phyloP scores from a whole-genome alignment of 2,797 vertebrate genomes.

The Masticophis lateralis region DNA sequence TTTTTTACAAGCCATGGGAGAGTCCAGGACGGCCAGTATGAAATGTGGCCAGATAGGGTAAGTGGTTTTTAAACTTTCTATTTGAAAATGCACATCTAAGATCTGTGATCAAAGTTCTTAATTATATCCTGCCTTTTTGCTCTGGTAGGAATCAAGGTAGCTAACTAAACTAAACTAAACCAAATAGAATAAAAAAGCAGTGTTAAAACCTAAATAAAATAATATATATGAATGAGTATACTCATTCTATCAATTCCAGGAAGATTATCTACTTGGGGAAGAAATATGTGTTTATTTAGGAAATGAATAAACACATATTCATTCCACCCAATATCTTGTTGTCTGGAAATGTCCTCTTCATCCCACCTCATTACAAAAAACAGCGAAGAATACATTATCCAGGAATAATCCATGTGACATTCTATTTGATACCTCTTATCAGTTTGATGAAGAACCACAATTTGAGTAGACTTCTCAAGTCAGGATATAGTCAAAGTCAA shows the following conservation, averaged over 20 bases:
- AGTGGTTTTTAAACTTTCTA: slow-evolving; percentile 22
- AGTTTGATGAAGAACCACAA: neutral
- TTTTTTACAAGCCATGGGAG: slow-evolving; percentile 87
- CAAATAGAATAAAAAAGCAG: neutral
- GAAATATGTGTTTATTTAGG: neutral
- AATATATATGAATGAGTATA: neutral
- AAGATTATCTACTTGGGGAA: neutral
- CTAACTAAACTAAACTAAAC: neutral
- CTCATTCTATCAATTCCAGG: neutral
- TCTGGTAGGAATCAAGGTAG: neutral
- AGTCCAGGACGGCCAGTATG: slow-evolving; percentile 84
- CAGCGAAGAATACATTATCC: neutral
- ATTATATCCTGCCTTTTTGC: neutral
- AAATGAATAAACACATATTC: too few species aligned
- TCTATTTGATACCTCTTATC: neutral
- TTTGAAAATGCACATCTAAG: neutral
- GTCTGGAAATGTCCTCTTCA: neutral
- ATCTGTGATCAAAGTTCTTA: neutral
- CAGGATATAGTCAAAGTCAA: too few species aligned
- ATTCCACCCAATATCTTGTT: neutral
- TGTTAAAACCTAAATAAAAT: neutral
- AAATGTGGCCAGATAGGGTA: slow-evolving; percentile 87
- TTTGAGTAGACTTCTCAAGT: neutral
- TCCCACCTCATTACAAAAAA: neutral
- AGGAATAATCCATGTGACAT: neutral